Evolutionary conservation across 2,888 invertebrate genomes (phyloP).

Genomic region (Pristionchus japonicus): DNA sequence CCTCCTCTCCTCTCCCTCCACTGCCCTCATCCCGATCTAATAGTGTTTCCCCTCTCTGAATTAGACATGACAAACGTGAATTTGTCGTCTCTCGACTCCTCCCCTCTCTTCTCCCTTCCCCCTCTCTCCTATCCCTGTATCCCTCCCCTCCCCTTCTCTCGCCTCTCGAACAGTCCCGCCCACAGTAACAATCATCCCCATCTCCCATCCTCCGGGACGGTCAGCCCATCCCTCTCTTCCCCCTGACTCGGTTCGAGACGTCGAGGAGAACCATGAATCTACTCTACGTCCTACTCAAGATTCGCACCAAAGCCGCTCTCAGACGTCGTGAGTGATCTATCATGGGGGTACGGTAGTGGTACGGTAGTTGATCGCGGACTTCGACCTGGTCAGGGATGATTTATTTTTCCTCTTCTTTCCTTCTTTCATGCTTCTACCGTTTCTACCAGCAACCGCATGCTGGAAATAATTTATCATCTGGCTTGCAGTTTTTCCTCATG

Average conservation of each 20-base stretch:
- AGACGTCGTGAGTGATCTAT: not conserved
- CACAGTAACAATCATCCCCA: conserved; percentile 21
- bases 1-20: not conserved
- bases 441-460: not conserved
- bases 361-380: not conserved
- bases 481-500: not conserved
- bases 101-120: not conserved
- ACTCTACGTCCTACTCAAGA: conserved; percentile 29
- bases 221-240: not conserved
- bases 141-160: not conserved
- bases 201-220: not conserved
- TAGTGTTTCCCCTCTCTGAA: conserved; percentile 28
- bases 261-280: not conserved
- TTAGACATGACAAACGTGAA: conserved; percentile 29
- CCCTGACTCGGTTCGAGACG: not conserved
- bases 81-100: not conserved
- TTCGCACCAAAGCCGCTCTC: not conserved
- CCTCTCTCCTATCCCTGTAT: not conserved
- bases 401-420: no score
- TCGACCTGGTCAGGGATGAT: no score
- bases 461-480: not conserved
- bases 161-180: not conserved
- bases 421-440: not conserved
- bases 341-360: not conserved
- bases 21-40: not conserved